phyloP scores from a whole-genome alignment of 2,113 vertebrate genomes.

The Aplodontia rufa region DNA sequence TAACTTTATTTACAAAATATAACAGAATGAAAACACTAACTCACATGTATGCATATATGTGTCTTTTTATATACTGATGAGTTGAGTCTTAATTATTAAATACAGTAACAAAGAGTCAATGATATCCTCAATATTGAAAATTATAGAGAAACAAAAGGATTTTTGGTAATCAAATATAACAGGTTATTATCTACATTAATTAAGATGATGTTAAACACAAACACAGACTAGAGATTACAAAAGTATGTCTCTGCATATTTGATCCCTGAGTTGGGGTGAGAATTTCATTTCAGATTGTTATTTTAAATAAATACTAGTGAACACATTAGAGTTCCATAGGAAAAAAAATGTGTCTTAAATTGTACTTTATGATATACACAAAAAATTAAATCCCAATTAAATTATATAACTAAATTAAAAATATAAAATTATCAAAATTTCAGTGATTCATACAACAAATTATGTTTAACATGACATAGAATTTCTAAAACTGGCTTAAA shows the following conservation, averaged over 20 bases:
- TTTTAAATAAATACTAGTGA: background rate
- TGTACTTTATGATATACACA: no score
- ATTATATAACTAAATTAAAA: no score
- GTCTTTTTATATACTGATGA: background rate
- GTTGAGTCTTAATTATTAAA: no score
- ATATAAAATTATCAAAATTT: no score
- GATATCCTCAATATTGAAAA: background rate
- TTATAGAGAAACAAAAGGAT: background rate
- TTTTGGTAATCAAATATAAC: background rate
- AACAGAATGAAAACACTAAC: background rate
- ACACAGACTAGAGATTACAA: background rate
- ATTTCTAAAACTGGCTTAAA: no score
- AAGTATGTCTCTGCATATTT: background rate
- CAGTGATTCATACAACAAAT: no score
- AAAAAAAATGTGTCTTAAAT: no score
- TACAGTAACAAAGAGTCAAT: background rate
- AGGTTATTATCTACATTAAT: background rate
- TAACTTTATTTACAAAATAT: background rate
- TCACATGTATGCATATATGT: background rate
- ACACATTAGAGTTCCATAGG: background rate
- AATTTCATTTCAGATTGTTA: background rate
- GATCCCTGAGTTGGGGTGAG: background rate
- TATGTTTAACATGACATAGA: no score
- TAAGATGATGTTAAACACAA: background rate
- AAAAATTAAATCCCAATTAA: no score